Evolutionary conservation across 1,140 invertebrate genomes (phyloP), one percentile per base, ranked within the genome.

Genomic region (Maconellicoccus hirsutus): DNA sequence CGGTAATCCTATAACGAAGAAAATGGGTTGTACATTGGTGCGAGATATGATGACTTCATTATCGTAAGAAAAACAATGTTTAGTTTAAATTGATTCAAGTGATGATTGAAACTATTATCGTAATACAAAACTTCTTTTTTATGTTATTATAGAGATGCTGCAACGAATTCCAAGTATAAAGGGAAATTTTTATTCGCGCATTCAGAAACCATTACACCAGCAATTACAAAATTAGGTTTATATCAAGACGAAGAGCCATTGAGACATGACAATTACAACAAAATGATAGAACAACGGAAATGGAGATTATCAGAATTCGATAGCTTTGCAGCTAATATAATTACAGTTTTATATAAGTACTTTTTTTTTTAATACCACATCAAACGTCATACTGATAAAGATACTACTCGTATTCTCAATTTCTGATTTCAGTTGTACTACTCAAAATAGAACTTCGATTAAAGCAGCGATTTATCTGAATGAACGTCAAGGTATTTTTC

Each of bases 301-400:
- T 96, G 91, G 87, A 82, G 83, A 70, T 86, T 86, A 0, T 91
- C 90, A 0, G 75, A 82, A 3, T 84, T 92, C 69, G 80, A 83
- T 66, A 89, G 92, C 0, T 94, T 92, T 75, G 87, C 87, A 12
- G 82, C 85, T 4, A 94, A 94, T 79, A 75, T 94, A 1, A 86
- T 85, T 61, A 87, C 90, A 29, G 84, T 92, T 7, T 80, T 93
- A 38, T 89, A 91, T 89, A 66, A 16, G 42, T 52, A 19, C n/a
- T 3, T 19, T 8, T 16, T 16, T 52, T 8, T 3, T 8, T 52
- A 16, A 16, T 52, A 52, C 42, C 2, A 3, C 4, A 16, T 8
- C 2, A 52, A 52, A 52, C 6, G 2, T 52, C n/a, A 16, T 52
- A 52, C 12, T 14, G 3, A 33, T n/a, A 7, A 7, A 6, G 42